Conservation (phyloP, 2,113 vertebrate genomes). For the Saimiri boliviensis region DNA sequence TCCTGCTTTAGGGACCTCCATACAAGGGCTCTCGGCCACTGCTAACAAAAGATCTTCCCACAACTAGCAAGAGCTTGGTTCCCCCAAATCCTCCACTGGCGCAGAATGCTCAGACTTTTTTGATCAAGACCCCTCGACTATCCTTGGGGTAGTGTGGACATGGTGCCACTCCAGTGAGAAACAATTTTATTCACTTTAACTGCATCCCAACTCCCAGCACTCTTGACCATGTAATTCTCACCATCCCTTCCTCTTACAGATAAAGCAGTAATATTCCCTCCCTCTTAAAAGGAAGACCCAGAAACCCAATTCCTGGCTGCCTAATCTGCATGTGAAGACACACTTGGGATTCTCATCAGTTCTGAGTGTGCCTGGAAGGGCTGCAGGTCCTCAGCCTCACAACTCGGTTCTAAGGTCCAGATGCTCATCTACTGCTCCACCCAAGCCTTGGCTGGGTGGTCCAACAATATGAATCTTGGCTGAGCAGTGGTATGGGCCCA, state of each 20-base stretch:
- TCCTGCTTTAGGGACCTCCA: neutral
- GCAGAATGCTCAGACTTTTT: neutral
- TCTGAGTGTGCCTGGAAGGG: neutral
- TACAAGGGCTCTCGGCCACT: neutral
- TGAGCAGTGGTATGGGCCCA: neutral
- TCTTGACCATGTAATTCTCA: neutral
- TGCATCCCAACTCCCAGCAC: neutral
- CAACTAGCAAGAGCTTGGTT: neutral
- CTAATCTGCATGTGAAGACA: neutral
- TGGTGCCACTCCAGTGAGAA: neutral
- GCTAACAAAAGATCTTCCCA: neutral
- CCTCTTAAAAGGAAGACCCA: neutral
- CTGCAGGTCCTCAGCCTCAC: neutral
- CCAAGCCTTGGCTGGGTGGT: neutral
- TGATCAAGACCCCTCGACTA: neutral
- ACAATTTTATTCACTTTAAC: neutral
- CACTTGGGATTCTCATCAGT: neutral
- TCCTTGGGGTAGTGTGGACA: neutral
- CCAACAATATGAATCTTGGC: neutral
- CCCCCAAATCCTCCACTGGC: neutral
- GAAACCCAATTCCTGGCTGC: neutral
- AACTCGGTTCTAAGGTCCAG: fast-evolving
- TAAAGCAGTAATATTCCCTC: neutral
- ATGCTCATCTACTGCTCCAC: fast-evolving
- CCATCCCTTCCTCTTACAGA: neutral